Evolutionary conservation across 1,140 invertebrate genomes (phyloP), one percentile per base, ranked within the genome.

Genomic region (Rhagoletis zephyria): DNA sequence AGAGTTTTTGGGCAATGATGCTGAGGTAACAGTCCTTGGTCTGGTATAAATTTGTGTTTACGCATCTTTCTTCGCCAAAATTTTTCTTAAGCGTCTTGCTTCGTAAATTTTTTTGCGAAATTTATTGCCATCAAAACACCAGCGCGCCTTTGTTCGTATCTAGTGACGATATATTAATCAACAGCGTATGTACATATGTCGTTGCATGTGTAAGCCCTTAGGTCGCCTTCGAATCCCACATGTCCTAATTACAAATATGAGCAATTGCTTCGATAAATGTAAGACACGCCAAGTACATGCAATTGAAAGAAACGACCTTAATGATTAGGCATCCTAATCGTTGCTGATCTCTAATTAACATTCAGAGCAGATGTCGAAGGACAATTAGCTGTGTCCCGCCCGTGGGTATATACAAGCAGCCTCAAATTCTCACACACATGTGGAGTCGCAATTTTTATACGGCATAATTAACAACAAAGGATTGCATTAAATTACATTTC

Each of bases 311-410:
- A 81, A 81, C 51, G 51, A 48, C n/a, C 74, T 16, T 56, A 81
- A 81, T 81, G 56, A 81, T 3, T 9, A 56, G 14, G 45, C n/a
- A 48, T 10, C 48, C 4, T 81, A 81, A 81, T 81, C 48, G 74
- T 30, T 81, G 45, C 48, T 81, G 45, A 81, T 81, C 74, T 56
- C 74, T 56, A 81, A 81, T 81, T 81, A 81, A 81, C 56, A 56
- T 81, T 51, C 9, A 81, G 74, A 81, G 48, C 51, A 81, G 45
- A 81, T 56, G 48, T 56, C 48, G 48, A 56, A 81, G 48, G 45
- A n/a, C 45, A 81, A 81, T 51, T 59, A 81, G 12, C 16, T 56
- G 45, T 19, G 74, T n/a, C 19, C 74, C 45, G n/a, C 74, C 74
- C 19, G 1, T 30, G 45, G 45, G 14, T 30, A 10, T 14, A 9